These are phyloP conservation scores for Microctenopoma lineatum DNA, from an alignment of 2,797 vertebrate genomes.

Conservation along the genomic window DNA sequence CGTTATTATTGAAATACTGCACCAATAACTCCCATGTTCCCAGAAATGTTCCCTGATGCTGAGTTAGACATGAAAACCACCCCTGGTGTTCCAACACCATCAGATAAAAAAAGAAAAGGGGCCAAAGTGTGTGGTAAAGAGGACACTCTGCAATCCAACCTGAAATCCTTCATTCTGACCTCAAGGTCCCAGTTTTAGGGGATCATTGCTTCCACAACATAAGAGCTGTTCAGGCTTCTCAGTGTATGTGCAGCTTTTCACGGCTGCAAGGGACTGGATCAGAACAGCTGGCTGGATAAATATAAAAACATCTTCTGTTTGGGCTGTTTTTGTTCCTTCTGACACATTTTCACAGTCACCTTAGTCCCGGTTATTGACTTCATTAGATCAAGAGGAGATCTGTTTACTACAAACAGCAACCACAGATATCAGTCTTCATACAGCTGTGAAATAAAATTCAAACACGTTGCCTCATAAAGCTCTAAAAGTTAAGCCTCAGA, in stretches of 20 bases:
- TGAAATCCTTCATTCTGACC: slow-evolving; percentile 11
- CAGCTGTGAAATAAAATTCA: neutral
- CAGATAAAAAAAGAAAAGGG: slow-evolving; percentile 6
- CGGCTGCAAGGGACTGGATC: neutral
- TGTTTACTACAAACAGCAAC: slow-evolving; percentile 1
- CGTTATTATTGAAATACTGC: neutral
- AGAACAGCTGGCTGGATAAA: slow-evolving; percentile 3
- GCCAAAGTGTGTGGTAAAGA: neutral
- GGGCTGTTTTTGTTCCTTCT: neutral
- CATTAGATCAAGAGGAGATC: too few relatives aligned
- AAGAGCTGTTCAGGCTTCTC: neutral
- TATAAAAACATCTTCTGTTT: neutral
- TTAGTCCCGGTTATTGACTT: slow-evolving; percentile 17
- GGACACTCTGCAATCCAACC: slow-evolving; percentile 12
- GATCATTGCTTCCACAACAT: slow-evolving; percentile 22
- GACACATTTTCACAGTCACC: neutral
- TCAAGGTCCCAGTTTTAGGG: slow-evolving; percentile 42
- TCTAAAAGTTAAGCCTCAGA: neutral
- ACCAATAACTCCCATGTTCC: neutral
- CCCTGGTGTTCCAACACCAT: neutral
- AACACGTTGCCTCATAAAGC: neutral
- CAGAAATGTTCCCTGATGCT: neutral
- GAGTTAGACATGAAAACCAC: neutral
- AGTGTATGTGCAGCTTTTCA: slow-evolving; percentile 10
- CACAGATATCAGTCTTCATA: neutral